These are phyloP conservation scores for Scaptomyza cyrtandrae DNA, from an alignment of 2,888 invertebrate genomes.

Conservation along the genomic window DNA sequence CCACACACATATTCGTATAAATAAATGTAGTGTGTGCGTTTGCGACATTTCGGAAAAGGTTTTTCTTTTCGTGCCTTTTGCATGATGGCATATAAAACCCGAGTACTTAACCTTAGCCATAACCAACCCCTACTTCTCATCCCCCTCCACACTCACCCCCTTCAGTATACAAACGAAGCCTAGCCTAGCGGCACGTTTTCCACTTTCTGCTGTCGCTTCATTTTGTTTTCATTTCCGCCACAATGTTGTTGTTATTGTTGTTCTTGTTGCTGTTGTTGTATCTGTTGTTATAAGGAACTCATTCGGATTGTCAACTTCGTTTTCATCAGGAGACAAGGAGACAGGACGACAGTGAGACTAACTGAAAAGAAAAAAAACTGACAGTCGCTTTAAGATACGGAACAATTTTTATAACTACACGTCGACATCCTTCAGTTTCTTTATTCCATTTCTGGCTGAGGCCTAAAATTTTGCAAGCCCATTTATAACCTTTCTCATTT, in stretches of 20 bases:
- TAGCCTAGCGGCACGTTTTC: conserved; percentile 66
- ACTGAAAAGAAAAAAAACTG: conserved; percentile 50
- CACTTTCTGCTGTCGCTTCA: conserved; percentile 77
- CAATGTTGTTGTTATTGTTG: conserved; percentile 23
- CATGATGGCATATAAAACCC: conserved; percentile 34
- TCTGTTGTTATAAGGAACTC: conserved; percentile 74
- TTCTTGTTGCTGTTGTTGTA: conserved; percentile 8
- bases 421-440: conserved; percentile 53
- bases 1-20: conserved; percentile 46
- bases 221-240: conserved; percentile 66
- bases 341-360: conserved; percentile 16
- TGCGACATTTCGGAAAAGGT: conserved; percentile 50
- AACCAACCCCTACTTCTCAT: conserved; percentile 14
- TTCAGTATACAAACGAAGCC: conserved; percentile 12
- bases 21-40: conserved; percentile 61
- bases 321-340: conserved; percentile 69
- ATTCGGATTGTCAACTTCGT: conserved; percentile 79
- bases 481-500: conserved; percentile 49
- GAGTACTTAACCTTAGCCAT: conserved; percentile 65
- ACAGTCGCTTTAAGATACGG: conserved; percentile 74
- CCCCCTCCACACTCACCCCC: background rate
- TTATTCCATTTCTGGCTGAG: conserved; percentile 11
- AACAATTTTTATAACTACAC: conserved; percentile 74
- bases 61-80: conserved; percentile 5
- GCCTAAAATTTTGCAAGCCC: conserved; percentile 61